Base-by-base conservation (phyloP, 2,113 vertebrate species). In the Garra rufa region DNA sequence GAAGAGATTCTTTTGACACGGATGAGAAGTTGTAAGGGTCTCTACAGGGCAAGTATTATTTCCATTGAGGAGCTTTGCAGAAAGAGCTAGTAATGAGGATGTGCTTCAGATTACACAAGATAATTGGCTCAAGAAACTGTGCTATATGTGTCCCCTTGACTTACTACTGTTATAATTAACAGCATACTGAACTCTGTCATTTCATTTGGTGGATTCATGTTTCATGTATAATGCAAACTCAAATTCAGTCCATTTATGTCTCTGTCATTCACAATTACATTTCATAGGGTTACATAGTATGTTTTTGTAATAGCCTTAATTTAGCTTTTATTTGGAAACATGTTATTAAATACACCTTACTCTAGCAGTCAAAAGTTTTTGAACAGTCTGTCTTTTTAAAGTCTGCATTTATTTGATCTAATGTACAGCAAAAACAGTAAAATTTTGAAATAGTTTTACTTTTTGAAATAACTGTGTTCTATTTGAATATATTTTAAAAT, bases 11-110 rank as follows among this genome's bases (percentile, higher is more conserved):
- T 76, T 77, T 59, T 73, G 69, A 73, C 41, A 44, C 3, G 41
- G 41, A 73, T 73, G 69, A 26, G 69, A 44, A 71, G n/a, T 73
- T 73, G 69, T 44, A 24, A 44, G 41, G 19, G 21, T 73, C 41
- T 73, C 41, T 24, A 15, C 69, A 73, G 69, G 11, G 41, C 41
- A 24, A 44, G 69, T 24, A 15, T 44, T 70, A 70, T 44, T 44
- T 73, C 69, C 10, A 26, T 44, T 73, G 69, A 73, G n/a, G 41
- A 73, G 21, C 21, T 9, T 71, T 71, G 43, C 38, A 44, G 41
- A 71, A 71, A 24, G 69, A n/a, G 41, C 69, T 71, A 44, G 41
- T 71, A 71, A 24, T 71, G 69, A 71, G 41, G 69, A 71, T 71
- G 69, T 71, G 21, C 69, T 24, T 73, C 21, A 73, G 69, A 73